These are phyloP conservation scores for Ictalurus furcatus DNA, from an alignment of 2,113 vertebrate genomes.

Conservation along the genomic window DNA sequence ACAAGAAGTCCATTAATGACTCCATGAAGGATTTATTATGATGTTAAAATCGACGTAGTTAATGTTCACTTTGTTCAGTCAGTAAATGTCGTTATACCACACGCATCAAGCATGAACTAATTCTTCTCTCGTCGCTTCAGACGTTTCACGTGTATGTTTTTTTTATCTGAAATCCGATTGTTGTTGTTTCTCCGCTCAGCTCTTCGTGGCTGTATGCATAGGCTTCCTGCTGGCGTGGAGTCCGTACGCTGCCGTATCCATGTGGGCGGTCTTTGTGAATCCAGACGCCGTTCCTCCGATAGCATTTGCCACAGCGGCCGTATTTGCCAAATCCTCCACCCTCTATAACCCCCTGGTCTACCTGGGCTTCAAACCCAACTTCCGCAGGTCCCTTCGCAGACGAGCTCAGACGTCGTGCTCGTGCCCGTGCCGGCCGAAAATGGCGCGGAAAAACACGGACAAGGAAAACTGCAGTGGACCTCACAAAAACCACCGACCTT, in stretches of 20 bases:
- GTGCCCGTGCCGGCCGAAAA: constrained; percentile 51
- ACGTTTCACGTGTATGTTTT: neutral
- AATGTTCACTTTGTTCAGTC: neutral
- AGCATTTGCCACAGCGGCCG: constrained; percentile 34
- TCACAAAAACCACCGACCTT: constrained; percentile 63
- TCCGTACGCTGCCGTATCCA: constrained; percentile 47
- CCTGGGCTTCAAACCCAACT: constrained; percentile 52
- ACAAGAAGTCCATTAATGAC: neutral
- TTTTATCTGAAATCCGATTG: neutral
- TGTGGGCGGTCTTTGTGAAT: constrained; percentile 49
- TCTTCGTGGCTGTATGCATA: constrained; percentile 51
- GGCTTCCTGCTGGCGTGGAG: constrained; percentile 50
- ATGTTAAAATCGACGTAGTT: neutral
- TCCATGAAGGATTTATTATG: neutral
- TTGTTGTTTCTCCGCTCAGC: constrained; percentile 28
- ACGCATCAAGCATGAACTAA: neutral
- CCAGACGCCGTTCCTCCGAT: constrained; percentile 38
- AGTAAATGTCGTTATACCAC: neutral
- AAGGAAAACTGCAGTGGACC: constrained; percentile 68
- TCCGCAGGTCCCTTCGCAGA: constrained; percentile 55
- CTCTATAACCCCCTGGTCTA: constrained; percentile 50
- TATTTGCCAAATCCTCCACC: constrained; percentile 48
- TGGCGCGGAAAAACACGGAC: constrained; percentile 55
- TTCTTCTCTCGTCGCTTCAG: neutral
- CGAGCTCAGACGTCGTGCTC: constrained; percentile 52